Base-by-base conservation (phyloP, 2,113 vertebrate species). In the Columbina picui region DNA sequence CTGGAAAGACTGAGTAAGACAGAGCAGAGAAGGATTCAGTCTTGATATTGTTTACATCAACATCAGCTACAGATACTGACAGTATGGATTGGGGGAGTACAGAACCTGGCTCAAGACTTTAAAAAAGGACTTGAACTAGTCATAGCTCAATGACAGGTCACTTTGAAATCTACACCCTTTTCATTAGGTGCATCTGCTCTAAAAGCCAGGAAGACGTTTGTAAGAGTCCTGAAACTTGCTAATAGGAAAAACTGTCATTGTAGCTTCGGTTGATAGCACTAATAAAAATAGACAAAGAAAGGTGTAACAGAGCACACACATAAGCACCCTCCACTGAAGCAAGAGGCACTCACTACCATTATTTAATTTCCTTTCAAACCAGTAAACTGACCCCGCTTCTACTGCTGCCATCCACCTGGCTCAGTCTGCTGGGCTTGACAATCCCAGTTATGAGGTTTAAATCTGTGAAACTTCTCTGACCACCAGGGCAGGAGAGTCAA, bases 21-120 rank as follows among this genome's bases (percentile, higher is more conserved):
- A 96, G 73, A 89, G 78, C 70, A 95, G 90, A 77, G 92, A 89
- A 95, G 69, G 83, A 89, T 63, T 78, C 38, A 79, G 49, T 84
- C 56, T 53, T 68, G 65, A 32, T 81, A 90, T 12, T 68, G 39
- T 78, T 86, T 67, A 56, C 50, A 56, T 75, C 63, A 73, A 69
- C 70, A 65, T 88, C 68, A 92, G 30, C 81, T 71, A 71, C 20
- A 36, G 12, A 43, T 38, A 89, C 15, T 32, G 55, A 77, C 9
- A 59, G 52, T 10, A 68, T 10, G n/a, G 85, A 89, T 82, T 94
- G 61, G 10, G 70, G 34, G 41, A 86, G 39, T 23, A 56, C 8
- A 77, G 70, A 81, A 89, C 69, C 61, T 41, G 55, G 18, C 18
- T 57, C 53, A 77, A 49, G 38, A 69, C 47, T 71, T 88, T 45